Evolutionary conservation across 2,113 vertebrate species (phyloP).

Genomic region (Pholis gunnellus): DNA sequence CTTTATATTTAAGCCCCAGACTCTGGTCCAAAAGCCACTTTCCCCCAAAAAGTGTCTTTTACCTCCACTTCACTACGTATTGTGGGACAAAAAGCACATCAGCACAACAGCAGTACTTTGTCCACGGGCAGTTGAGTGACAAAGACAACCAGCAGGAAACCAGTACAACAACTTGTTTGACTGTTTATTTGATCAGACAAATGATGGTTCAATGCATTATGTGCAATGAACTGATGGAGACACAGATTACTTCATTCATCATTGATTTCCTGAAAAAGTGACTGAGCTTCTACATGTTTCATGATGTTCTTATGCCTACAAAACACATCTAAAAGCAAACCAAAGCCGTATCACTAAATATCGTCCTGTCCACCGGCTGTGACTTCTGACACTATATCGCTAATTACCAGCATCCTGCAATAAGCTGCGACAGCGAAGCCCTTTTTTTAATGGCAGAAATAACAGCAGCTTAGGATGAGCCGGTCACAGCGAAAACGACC

Average conservation of each 20-base stretch:
- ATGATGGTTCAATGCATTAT: not conserved
- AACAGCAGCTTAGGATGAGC: slow-evolving; percentile 60
- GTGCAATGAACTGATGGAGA: not conserved
- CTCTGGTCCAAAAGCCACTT: not conserved
- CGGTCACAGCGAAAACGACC: slow-evolving; percentile 65
- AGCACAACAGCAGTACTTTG: no score
- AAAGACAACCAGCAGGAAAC: not conserved
- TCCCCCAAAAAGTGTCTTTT: not conserved
- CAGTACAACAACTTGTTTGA: not conserved
- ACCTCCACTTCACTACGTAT: no score
- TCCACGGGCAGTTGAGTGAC: no score
- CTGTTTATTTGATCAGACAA: not conserved
- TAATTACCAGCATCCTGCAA: slow-evolving; percentile 64
- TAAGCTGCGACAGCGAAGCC: slow-evolving; percentile 48
- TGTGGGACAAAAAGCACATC: no score
- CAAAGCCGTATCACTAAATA: slow-evolving; percentile 3
- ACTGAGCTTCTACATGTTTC: not conserved
- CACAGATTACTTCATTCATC: not conserved
- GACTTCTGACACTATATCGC: slow-evolving; percentile 59
- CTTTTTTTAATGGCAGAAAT: slow-evolving; percentile 70
- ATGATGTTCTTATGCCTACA: not conserved
- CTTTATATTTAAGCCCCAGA: not conserved
- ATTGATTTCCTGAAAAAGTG: not conserved
- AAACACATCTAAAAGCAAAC: slow-evolving; percentile 29
- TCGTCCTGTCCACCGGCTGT: slow-evolving; percentile 29